phyloP scores from a whole-genome alignment of 2,797 vertebrate species.

The Chelidonichthys spinosus region DNA sequence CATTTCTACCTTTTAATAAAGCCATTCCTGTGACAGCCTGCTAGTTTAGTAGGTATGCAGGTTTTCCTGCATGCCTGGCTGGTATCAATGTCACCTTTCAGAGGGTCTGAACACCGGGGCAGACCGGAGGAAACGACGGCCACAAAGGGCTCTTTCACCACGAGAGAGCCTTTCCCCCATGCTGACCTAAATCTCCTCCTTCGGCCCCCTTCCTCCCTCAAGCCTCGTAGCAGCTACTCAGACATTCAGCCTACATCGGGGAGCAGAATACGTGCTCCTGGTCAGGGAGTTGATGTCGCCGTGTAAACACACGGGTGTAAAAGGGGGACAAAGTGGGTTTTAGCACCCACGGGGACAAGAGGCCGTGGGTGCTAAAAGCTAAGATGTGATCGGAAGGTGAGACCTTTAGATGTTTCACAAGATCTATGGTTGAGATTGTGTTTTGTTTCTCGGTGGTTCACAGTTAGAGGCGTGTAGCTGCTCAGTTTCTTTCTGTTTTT shows the following conservation, averaged over 20 bases:
- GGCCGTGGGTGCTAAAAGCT: constrained; percentile 39
- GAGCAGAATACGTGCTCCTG: constrained; percentile 43
- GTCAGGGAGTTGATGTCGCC: constrained; percentile 41
- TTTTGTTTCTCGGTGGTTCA: constrained; percentile 8
- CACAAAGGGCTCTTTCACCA: constrained; percentile 85
- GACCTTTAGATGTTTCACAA: constrained; percentile 25
- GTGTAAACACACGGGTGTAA: constrained; percentile 36
- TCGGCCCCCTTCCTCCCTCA: background rate
- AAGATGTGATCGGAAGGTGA: constrained; percentile 46
- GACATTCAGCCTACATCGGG: constrained; percentile 65
- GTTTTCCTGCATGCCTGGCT: constrained; percentile 68
- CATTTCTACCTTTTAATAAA: constrained; percentile 58
- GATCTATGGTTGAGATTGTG: constrained; percentile 19
- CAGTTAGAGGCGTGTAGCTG: background rate
- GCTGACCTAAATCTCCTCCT: constrained; percentile 73
- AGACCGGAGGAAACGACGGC: constrained; percentile 51
- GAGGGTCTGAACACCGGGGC: constrained; percentile 53
- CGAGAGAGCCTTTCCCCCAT: constrained; percentile 53
- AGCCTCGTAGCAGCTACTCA: constrained; percentile 54
- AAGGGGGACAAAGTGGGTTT: background rate
- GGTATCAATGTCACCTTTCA: constrained; percentile 86
- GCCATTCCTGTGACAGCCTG: constrained; percentile 59
- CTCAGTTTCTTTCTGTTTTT: background rate
- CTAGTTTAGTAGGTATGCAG: constrained; percentile 61
- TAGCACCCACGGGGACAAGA: too few relatives aligned